Conservation (phyloP, 2,113 vertebrate genomes). For the Bubalus kerabau region DNA sequence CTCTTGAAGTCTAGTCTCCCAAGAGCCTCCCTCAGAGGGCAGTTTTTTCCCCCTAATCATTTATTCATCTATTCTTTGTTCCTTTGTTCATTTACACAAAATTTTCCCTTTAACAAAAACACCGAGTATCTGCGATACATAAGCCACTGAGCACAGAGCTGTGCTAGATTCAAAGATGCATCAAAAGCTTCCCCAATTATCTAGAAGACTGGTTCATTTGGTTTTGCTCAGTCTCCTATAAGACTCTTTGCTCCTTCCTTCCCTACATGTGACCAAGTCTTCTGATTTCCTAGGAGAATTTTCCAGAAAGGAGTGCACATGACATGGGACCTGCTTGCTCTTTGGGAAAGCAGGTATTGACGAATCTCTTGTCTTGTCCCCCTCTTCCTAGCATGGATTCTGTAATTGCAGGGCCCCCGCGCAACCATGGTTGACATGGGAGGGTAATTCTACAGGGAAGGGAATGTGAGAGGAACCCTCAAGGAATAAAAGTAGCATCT, state of each 20-base stretch:
- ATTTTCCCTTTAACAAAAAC: not conserved
- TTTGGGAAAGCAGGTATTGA: not conserved
- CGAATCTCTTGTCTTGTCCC: not conserved
- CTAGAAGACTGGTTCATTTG: not conserved
- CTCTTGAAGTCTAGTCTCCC: not conserved
- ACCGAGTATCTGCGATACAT: not conserved
- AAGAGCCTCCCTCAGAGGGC: not conserved
- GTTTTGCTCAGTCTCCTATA: not conserved
- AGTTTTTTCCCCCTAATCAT: accelerated
- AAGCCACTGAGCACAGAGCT: not conserved
- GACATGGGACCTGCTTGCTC: not conserved
- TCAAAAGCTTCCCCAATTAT: not conserved
- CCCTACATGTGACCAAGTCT: not conserved
- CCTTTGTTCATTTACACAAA: not conserved
- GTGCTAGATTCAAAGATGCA: not conserved
- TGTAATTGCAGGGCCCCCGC: not conserved
- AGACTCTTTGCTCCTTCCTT: not conserved
- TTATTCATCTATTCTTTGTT: not conserved
- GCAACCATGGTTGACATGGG: not conserved
- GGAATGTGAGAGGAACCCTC: not conserved
- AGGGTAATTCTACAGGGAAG: not conserved
- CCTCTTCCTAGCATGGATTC: not conserved
- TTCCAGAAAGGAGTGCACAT: not conserved
- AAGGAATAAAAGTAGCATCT: not conserved
- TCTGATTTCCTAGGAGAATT: not conserved